A percentile compares a stretch with the other conserved stretches of the same genome.
Evolutionary conservation across 1,140 invertebrate genomes (phyloP).

Genomic region (Papilio dardanus): DNA sequence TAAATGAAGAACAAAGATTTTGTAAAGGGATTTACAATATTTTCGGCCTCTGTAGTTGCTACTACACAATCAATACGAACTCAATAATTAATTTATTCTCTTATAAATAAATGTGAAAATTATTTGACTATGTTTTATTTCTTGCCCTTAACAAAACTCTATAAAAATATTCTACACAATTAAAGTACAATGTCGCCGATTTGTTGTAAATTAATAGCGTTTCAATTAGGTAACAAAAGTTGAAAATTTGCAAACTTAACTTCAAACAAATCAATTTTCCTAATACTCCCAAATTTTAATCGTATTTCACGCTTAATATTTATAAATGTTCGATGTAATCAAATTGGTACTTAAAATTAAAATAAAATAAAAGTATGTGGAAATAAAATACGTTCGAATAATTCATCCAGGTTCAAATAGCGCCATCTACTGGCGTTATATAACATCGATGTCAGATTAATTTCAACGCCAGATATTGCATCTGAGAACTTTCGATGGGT

Average conservation of each 20-base stretch:
- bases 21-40: slow-evolving; percentile 35
- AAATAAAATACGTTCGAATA: too few relatives aligned
- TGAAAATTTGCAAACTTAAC: neutral
- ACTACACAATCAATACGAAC: slow-evolving; percentile 25
- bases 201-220: neutral
- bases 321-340: too few relatives aligned
- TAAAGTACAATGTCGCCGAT: neutral
- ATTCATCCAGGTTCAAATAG: too few relatives aligned
- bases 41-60: slow-evolving; percentile 4
- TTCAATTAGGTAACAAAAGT: neutral
- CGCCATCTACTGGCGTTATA: neutral
- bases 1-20: slow-evolving; percentile 25
- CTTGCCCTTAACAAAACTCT: neutral
- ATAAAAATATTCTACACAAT: neutral
- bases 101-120: slow-evolving; percentile 47
- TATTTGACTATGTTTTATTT: slow-evolving; percentile 9
- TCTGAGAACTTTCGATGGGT: too few relatives aligned
- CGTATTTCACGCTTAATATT: too few relatives aligned
- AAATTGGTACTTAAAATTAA: too few relatives aligned
- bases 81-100: slow-evolving; percentile 49
- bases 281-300: too few relatives aligned
- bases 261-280: too few relatives aligned
- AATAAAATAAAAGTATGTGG: too few relatives aligned
- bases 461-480: neutral
- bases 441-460: neutral